phyloP scores from a whole-genome alignment of 2,888 invertebrate genomes.

The Zonitis immaculata region DNA sequence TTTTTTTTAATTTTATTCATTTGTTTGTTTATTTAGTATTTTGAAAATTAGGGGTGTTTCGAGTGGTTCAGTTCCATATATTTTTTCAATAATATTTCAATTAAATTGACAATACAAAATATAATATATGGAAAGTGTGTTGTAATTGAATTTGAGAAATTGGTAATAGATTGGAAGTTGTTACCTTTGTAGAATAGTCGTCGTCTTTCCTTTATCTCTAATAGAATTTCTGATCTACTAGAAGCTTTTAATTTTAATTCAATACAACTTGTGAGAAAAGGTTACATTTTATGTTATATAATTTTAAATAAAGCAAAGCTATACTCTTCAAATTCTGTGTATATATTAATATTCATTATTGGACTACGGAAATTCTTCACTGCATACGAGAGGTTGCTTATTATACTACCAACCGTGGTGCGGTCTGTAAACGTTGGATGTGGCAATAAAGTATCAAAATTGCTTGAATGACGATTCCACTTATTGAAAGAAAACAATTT shows the following conservation, averaged over 20 bases:
- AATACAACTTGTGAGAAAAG: conserved; percentile 5
- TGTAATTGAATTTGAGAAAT: not conserved
- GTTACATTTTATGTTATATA: conserved; percentile 12
- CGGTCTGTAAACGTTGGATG: too few relatives aligned
- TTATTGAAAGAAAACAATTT: too few relatives aligned
- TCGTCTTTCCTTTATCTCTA: not conserved
- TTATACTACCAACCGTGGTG: too few relatives aligned
- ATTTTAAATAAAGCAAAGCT: conserved; percentile 8
- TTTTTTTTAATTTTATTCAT: not conserved
- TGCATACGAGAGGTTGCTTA: too few relatives aligned
- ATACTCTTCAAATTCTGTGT: too few relatives aligned
- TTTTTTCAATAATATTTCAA: too few relatives aligned
- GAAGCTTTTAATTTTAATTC: conserved; percentile 13
- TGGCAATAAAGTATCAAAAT: too few relatives aligned
- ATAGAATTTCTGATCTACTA: conserved; percentile 9
- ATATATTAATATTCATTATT: too few relatives aligned
- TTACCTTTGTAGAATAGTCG: not conserved
- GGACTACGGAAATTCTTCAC: too few relatives aligned
- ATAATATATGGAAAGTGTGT: not conserved
- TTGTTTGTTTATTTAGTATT: too few relatives aligned
- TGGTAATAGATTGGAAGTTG: not conserved
- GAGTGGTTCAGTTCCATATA: not conserved
- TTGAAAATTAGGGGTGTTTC: not conserved
- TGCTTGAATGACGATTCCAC: too few relatives aligned
- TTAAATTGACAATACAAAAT: not conserved